A percentile compares a stretch with the other conserved stretches of the same genome.
phyloP scores from a whole-genome alignment of 1,140 invertebrate species.

The Brachionus plicatilis region DNA sequence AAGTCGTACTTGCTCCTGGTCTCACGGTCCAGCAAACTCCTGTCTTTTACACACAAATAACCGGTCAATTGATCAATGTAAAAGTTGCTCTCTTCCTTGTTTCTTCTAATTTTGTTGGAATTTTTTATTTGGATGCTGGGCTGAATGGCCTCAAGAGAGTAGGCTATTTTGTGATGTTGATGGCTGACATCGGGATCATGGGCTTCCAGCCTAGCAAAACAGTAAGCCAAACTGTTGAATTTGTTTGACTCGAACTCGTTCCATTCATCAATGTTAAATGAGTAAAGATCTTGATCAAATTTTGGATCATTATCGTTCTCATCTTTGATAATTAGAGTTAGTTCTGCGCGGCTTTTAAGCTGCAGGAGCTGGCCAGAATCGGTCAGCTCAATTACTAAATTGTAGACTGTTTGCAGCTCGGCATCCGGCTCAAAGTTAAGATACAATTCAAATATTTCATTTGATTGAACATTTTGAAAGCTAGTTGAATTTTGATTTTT shows the following conservation, averaged over 20 bases:
- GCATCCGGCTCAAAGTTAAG: slow-evolving; percentile 18
- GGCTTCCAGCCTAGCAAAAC: not conserved
- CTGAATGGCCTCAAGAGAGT: not conserved
- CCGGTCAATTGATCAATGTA: not conserved
- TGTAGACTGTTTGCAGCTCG: not conserved
- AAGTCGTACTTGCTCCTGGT: slow-evolving; percentile 13
- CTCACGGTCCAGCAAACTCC: not conserved
- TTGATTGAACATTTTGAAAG: not conserved
- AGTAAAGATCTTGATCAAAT: slow-evolving; percentile 1
- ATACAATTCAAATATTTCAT: slow-evolving; percentile 9
- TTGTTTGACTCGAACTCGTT: not conserved
- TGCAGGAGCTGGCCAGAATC: not conserved
- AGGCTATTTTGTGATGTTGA: not conserved
- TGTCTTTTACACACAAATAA: slow-evolving; percentile 4
- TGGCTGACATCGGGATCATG: not conserved
- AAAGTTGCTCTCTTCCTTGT: not conserved
- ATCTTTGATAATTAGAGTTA: slow-evolving; percentile 5
- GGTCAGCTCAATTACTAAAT: not conserved
- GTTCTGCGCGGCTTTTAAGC: not conserved
- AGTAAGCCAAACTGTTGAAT: not conserved
- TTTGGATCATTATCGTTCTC: slow-evolving; percentile 35
- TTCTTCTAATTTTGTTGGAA: not conserved
- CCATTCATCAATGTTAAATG: slow-evolving; percentile 24
- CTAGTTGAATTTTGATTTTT: not conserved
- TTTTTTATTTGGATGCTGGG: not conserved